phyloP scores from a whole-genome alignment of 2,113 vertebrate genomes.

The Notarius lentiginosus region DNA sequence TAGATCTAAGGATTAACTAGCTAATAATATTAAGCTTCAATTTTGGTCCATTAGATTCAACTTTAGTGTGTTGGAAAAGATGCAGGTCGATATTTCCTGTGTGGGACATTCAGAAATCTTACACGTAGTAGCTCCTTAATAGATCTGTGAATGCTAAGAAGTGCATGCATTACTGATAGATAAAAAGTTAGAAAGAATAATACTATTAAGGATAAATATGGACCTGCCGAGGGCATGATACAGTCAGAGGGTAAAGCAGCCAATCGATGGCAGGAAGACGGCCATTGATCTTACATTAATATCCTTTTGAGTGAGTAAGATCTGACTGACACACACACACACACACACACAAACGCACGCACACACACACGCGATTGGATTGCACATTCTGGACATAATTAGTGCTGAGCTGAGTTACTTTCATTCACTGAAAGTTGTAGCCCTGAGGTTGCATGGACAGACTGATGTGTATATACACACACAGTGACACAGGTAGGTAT shows the following conservation, averaged over 20 bases:
- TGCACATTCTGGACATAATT: slow-evolving; percentile 32
- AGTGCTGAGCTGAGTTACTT: slow-evolving; percentile 12
- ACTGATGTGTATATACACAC: slow-evolving; percentile 16
- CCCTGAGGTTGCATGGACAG: background rate
- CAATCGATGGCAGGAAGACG: slow-evolving; percentile 38
- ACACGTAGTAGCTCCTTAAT: background rate
- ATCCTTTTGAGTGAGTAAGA: slow-evolving; percentile 42
- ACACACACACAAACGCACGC: slow-evolving; percentile 34
- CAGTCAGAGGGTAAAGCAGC: slow-evolving; percentile 14
- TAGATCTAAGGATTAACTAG: background rate
- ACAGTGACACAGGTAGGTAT: slow-evolving; percentile 15
- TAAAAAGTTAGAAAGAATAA: background rate
- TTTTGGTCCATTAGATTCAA: background rate
- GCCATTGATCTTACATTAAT: slow-evolving; percentile 40
- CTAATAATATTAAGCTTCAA: background rate
- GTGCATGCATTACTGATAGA: background rate
- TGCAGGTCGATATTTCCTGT: background rate
- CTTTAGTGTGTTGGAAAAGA: background rate
- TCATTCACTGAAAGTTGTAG: slow-evolving; percentile 20
- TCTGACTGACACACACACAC: slow-evolving; percentile 28
- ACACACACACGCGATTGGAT: slow-evolving; percentile 17
- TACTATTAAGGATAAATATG: background rate
- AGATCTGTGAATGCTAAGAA: background rate
- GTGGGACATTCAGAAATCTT: background rate
- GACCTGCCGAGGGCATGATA: slow-evolving; percentile 9